These are phyloP conservation scores for Drosophila mojavensis DNA, from an alignment of 1,140 invertebrate species.

Conservation along the genomic window DNA sequence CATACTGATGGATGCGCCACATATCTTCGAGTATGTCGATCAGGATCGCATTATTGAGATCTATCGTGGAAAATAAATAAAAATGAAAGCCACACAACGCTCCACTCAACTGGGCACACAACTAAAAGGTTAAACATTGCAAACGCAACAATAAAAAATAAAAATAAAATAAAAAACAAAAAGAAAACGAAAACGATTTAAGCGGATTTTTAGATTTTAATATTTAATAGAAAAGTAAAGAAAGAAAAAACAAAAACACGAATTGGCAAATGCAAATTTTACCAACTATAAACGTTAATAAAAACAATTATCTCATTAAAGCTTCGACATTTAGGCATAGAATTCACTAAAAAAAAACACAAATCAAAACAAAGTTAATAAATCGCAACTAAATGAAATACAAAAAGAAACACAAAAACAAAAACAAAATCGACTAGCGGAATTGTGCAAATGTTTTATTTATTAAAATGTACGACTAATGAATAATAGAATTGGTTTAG, in stretches of 20 bases:
- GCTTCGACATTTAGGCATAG: conserved; percentile 54
- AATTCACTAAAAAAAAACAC: conserved; percentile 29
- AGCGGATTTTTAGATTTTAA: conserved; percentile 76
- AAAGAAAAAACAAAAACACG: conserved; percentile 33
- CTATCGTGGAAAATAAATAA: conserved; percentile 93
- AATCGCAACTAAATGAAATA: conserved; percentile 12
- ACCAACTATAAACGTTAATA: conserved; percentile 34
- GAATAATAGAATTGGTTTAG: conserved; percentile 46
- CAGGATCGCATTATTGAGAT: conserved; percentile 98
- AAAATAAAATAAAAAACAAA: conserved; percentile 22
- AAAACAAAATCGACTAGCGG: conserved; percentile 38
- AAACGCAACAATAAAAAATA: conserved; percentile 78
- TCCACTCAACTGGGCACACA: conserved; percentile 20
- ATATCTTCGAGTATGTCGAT: conserved; percentile 99
- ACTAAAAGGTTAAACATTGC: conserved; percentile 79
- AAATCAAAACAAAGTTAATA: conserved; percentile 25
- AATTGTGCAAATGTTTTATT: conserved; percentile 53
- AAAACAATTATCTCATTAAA: conserved; percentile 46
- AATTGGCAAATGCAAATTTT: conserved; percentile 30
- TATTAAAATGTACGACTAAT: conserved; percentile 34
- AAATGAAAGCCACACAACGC: neutral
- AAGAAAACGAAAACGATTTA: conserved; percentile 51
- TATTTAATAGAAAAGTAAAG: conserved; percentile 18
- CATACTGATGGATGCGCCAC: conserved; percentile 99
- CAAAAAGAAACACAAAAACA: neutral